Percentiles rank a stretch among this genome's conserved stretches.
Evolutionary conservation across 2,113 vertebrate species (phyloP).

Genomic region (Labeo catla): DNA sequence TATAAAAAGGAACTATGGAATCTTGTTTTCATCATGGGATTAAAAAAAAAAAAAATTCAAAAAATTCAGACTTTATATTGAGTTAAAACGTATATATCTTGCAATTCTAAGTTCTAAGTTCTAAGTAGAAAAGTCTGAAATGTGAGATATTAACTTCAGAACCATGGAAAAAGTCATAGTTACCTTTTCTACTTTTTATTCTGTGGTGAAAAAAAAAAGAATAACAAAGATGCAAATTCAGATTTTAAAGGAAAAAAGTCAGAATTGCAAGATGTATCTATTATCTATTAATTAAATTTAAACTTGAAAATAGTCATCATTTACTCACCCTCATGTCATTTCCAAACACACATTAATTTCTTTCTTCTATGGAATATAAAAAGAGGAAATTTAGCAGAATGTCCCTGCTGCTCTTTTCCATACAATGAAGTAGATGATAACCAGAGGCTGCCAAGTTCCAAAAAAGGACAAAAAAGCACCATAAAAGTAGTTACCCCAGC

Average conservation of each 20-base stretch:
- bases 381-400: background rate
- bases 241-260: too few relatives aligned
- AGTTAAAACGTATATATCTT: background rate
- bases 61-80: background rate
- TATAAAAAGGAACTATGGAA: background rate
- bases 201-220: background rate
- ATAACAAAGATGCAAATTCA: too few relatives aligned
- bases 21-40: background rate
- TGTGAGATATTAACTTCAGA: too few relatives aligned
- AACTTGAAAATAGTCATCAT: background rate
- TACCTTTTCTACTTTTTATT: too few relatives aligned
- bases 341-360: background rate
- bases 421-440: background rate
- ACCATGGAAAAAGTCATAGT: too few relatives aligned
- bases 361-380: background rate
- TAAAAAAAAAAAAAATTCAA: background rate
- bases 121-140: too few relatives aligned
- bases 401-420: background rate
- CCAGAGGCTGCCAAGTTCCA: background rate
- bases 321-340: background rate
- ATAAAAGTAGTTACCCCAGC: background rate
- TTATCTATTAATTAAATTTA: background rate
- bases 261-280: too few relatives aligned
- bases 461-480: background rate
- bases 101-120: background rate